These are phyloP conservation scores for Felis catus DNA, from an alignment of 2,113 vertebrate species.

Conservation along the genomic window DNA sequence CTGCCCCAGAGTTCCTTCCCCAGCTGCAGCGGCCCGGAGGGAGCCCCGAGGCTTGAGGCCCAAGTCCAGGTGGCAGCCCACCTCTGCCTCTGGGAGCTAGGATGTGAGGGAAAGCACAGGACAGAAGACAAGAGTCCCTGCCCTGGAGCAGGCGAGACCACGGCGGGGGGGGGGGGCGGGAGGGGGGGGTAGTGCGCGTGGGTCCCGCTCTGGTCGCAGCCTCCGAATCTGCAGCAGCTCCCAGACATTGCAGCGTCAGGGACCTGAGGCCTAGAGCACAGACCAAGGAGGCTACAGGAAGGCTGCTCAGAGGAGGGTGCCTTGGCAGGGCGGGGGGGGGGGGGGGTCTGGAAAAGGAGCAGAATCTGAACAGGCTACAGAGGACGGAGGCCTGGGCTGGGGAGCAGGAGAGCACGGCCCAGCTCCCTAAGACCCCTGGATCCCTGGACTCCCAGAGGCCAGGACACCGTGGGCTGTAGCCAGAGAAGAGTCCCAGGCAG, in stretches of 20 bases:
- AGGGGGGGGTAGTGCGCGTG: neutral
- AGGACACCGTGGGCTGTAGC: neutral
- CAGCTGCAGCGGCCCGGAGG: neutral
- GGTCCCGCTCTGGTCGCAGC: neutral
- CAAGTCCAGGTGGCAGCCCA: neutral
- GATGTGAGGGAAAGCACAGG: neutral
- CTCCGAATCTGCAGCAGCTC: neutral
- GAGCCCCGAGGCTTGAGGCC: too few species aligned
- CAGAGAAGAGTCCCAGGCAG: neutral
- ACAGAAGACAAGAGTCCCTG: neutral
- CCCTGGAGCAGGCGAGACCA: neutral
- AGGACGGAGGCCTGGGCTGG: neutral
- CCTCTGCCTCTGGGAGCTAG: neutral
- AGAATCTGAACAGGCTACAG: neutral
- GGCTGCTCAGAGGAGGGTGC: neutral
- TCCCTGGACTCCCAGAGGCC: neutral
- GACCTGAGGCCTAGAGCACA: neutral
- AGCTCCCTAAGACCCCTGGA: neutral
- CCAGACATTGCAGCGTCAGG: neutral
- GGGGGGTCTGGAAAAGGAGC: neutral
- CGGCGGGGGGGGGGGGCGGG: fast-evolving
- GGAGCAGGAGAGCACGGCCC: neutral
- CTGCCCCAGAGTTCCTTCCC: neutral
- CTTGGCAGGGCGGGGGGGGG: neutral
- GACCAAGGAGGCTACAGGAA: neutral